Conservation (phyloP, 2,113 vertebrate genomes). For the Ploceus nigricollis region DNA sequence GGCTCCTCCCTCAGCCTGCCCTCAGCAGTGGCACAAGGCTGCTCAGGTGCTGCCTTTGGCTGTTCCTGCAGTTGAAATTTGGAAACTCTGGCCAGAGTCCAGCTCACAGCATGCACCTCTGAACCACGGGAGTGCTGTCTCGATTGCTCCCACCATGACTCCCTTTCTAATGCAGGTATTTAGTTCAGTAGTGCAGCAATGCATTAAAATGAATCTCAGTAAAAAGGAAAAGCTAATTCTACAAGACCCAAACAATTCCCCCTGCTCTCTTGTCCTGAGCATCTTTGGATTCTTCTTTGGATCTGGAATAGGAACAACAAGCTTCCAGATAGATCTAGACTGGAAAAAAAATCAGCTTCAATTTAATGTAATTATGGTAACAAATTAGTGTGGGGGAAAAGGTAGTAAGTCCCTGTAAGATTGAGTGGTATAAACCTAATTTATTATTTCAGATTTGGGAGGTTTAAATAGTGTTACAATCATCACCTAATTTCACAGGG, state of each 20-base stretch:
- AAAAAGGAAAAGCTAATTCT: not conserved
- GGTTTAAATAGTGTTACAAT: not conserved
- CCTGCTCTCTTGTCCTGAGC: fast-evolving
- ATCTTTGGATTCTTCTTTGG: not conserved
- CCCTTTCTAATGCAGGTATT: not conserved
- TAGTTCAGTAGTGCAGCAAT: not conserved
- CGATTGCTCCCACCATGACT: not conserved
- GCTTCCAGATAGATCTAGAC: not conserved
- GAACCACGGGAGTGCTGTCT: not conserved
- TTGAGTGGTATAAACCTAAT: not conserved
- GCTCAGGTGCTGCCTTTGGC: not conserved
- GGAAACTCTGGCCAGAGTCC: not conserved
- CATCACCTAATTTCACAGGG: not conserved
- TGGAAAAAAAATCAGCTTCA: not conserved
- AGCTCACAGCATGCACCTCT: not conserved
- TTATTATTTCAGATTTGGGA: not conserved
- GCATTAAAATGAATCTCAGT: not conserved
- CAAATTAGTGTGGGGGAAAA: not conserved
- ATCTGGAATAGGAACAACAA: not conserved
- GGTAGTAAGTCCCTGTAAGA: not conserved
- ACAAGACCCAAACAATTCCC: not conserved
- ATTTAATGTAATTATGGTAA: not conserved
- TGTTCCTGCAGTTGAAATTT: not conserved
- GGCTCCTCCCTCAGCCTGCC: not conserved
- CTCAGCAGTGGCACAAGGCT: fast-evolving